A percentile compares a stretch with the other conserved stretches of the same genome.
These are phyloP conservation scores for Enoplosus armatus DNA, from an alignment of 2,797 vertebrate genomes.

Conservation along the genomic window DNA sequence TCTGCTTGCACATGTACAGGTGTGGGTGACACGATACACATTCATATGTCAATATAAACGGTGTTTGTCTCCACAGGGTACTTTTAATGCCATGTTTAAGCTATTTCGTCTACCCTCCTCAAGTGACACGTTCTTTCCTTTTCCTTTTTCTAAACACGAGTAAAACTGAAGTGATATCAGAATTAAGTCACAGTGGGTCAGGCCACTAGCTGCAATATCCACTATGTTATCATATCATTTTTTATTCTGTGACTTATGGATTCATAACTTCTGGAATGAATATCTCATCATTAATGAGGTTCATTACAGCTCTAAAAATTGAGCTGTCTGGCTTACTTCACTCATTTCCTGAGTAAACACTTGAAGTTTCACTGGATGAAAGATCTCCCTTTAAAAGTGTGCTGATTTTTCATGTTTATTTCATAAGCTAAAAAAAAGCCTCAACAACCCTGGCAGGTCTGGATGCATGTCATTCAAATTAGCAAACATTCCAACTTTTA, in stretches of 20 bases:
- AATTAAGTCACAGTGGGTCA: background rate
- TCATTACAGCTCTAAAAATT: conserved; percentile 42
- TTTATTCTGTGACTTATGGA: conserved; percentile 25
- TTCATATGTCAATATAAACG: background rate
- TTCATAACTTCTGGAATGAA: conserved; percentile 33
- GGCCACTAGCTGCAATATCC: background rate
- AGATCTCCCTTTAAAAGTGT: conserved; percentile 33
- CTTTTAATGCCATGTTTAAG: background rate
- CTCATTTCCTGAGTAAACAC: conserved; percentile 50
- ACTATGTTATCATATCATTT: background rate
- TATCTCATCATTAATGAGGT: conserved; percentile 51
- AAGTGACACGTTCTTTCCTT: background rate
- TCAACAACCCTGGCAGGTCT: conserved; percentile 32
- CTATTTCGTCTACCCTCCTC: background rate
- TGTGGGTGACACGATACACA: background rate
- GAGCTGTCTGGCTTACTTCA: conserved; percentile 28
- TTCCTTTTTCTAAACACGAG: background rate
- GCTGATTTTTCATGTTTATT: conserved; percentile 49
- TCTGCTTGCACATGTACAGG: background rate
- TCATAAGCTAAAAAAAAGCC: conserved; percentile 10
- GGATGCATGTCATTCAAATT: conserved; percentile 65
- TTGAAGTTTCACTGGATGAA: conserved; percentile 48
- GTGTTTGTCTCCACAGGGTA: background rate
- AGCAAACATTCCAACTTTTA: conserved; percentile 39
- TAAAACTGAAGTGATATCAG: conserved; percentile 3